A percentile compares a stretch with the other conserved stretches of the same genome.
Evolutionary conservation across 2,888 invertebrate species (phyloP).

Genomic region (Zootermopsis nevadensis): DNA sequence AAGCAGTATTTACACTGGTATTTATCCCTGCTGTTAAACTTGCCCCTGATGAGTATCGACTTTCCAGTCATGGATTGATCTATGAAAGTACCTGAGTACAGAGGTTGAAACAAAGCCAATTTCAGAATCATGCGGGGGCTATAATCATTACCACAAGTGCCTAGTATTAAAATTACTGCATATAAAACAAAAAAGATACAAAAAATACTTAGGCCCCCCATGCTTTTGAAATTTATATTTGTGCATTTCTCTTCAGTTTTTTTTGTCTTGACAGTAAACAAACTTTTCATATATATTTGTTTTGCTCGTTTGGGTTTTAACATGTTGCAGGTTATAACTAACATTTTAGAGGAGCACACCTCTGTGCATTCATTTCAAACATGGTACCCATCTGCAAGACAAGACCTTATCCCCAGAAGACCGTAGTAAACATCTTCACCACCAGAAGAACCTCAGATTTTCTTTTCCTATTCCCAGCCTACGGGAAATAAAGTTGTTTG

Average conservation of each 20-base stretch:
- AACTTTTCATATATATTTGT: no score
- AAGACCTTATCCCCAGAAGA: no score
- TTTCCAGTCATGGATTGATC: neutral
- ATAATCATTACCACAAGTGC: constrained; percentile 35
- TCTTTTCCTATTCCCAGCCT: no score
- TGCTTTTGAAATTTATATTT: constrained; percentile 21
- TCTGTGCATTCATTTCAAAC: no score
- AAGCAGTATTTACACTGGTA: neutral
- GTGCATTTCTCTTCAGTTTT: no score
- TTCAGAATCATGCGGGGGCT: constrained; percentile 34
- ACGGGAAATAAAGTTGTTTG: no score
- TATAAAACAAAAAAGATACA: neutral
- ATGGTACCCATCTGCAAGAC: no score
- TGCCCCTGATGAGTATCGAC: neutral
- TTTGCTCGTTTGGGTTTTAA: no score
- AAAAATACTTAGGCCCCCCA: constrained; percentile 11
- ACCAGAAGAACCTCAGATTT: no score
- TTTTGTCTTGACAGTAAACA: neutral
- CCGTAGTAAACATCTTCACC: no score
- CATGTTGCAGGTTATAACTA: no score
- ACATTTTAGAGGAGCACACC: no score
- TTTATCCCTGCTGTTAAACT: neutral
- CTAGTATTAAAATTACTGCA: constrained; percentile 23
- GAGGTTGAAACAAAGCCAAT: constrained; percentile 12
- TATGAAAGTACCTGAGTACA: neutral